Evolutionary conservation across 1,140 invertebrate genomes (phyloP), one percentile per base, ranked within the genome.

Genomic region (Drosophila auraria): DNA sequence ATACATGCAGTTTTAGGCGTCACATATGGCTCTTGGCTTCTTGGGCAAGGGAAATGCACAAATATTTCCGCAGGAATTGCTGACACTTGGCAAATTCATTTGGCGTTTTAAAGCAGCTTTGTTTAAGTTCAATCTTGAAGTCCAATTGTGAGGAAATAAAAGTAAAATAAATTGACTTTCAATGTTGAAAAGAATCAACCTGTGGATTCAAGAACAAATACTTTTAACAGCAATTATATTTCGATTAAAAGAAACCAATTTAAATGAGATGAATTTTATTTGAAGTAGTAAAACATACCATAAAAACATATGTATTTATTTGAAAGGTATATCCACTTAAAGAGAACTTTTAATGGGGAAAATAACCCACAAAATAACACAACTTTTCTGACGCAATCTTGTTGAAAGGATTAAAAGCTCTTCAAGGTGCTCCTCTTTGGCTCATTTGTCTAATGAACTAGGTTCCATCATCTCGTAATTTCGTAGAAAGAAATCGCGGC

Each of bases 401-500:
- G 15, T 14, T 14, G 44, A 36, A 59, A 38, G 42, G 25, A 44
- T 59, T 77, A 49, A 60, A 76, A n/a, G n/a, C 40, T 23, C 20
- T 23, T 36, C 51, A 71, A 72, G 70, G 70, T 71, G 70, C 12
- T 71, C 45, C n/a, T 40, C n/a, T 51, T 51, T n/a, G 5, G 15
- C 36, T 45, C 47, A 78, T 68, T 77, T 76, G 63, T 59, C 56
- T 76, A 68, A 77, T 60, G 74, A 76, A 76, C 56, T 44, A 45
- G 53, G 12, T 38, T 60, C 33, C 56, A 54, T 47, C 53, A 65
- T 76, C 70, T 64, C n/a, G 33, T 57, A 30, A 74, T 74, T 75
- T 27, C 11, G 20, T 8, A 7, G 3, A 42, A 33, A 54, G 9
- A n/a, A 12, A 33, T 23, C 23, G 47, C 17, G 17, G 27, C 45